phyloP scores from a whole-genome alignment of 1,140 invertebrate genomes.

The Plectrocnemia conspersa region DNA sequence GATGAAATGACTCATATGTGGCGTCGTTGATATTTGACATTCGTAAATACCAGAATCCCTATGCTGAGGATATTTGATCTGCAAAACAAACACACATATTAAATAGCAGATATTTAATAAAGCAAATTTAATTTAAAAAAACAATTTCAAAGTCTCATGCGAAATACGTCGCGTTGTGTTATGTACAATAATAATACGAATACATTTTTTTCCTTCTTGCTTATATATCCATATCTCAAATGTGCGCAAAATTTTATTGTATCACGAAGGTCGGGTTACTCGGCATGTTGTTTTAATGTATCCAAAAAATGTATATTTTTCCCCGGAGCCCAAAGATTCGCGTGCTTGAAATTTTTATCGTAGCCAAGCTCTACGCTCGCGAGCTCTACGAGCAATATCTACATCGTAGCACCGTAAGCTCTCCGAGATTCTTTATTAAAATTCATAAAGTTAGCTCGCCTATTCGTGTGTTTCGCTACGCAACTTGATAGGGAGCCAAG shows the following conservation, averaged over 20 bases:
- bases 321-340: too few species aligned
- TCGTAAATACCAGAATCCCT: slow-evolving; percentile 80
- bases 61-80: slow-evolving; percentile 78
- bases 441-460: slow-evolving; percentile 14
- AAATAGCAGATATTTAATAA: neutral
- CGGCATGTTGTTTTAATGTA: neutral
- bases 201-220: too few species aligned
- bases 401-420: neutral
- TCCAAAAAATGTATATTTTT: neutral
- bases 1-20: slow-evolving; percentile 84
- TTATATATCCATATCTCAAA: neutral
- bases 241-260: neutral
- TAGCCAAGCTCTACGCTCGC: slow-evolving; percentile 7
- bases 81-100: slow-evolving; percentile 40
- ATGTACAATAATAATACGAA: too few species aligned
- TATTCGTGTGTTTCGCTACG: slow-evolving; percentile 8
- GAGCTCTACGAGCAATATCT: slow-evolving; percentile 12
- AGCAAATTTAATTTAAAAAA: too few species aligned
- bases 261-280: neutral
- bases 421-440: slow-evolving; percentile 13
- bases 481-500: too few species aligned
- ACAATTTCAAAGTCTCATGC: too few species aligned
- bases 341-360: slow-evolving; percentile 12
- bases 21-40: slow-evolving; percentile 85
- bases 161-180: too few species aligned